These are phyloP conservation scores for Cryptophagus acutangulus DNA, from an alignment of 2,888 invertebrate genomes.

Conservation along the genomic window DNA sequence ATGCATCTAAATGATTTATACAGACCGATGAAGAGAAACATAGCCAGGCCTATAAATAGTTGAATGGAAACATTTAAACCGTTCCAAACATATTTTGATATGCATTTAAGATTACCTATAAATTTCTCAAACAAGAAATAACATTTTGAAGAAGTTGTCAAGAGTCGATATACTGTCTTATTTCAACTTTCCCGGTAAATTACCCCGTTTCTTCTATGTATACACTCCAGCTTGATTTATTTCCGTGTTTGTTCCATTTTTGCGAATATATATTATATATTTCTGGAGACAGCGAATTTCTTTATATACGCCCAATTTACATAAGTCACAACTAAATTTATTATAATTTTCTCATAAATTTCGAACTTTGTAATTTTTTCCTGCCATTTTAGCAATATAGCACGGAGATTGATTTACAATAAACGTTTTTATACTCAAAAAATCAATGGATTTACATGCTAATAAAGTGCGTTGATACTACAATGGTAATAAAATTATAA, in stretches of 20 bases:
- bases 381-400: too few relatives aligned
- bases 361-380: too few relatives aligned
- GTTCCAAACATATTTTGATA: constrained; percentile 12
- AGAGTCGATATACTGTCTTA: constrained; percentile 26
- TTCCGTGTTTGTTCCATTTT: constrained; percentile 36
- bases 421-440: too few relatives aligned
- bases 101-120: constrained; percentile 11
- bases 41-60: constrained; percentile 16
- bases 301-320: constrained; percentile 26
- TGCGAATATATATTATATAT: constrained; percentile 33
- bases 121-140: constrained; percentile 12
- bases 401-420: too few relatives aligned
- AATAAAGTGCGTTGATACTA: too few relatives aligned
- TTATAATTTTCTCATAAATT: too few relatives aligned
- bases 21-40: constrained; percentile 7
- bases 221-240: constrained; percentile 33
- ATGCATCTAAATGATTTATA: constrained; percentile 23
- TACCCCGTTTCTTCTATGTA: constrained; percentile 32
- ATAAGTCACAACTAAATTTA: constrained; percentile 26
- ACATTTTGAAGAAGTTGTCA: constrained; percentile 22
- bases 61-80: constrained; percentile 4
- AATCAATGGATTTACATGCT: too few relatives aligned
- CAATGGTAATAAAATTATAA: too few relatives aligned
- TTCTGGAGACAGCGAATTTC: constrained; percentile 29
- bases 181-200: constrained; percentile 36